A percentile compares a stretch with the other conserved stretches of the same genome.
Conservation (phyloP, 1,140 invertebrate genomes). For the Lutraria rhynchaena region DNA sequence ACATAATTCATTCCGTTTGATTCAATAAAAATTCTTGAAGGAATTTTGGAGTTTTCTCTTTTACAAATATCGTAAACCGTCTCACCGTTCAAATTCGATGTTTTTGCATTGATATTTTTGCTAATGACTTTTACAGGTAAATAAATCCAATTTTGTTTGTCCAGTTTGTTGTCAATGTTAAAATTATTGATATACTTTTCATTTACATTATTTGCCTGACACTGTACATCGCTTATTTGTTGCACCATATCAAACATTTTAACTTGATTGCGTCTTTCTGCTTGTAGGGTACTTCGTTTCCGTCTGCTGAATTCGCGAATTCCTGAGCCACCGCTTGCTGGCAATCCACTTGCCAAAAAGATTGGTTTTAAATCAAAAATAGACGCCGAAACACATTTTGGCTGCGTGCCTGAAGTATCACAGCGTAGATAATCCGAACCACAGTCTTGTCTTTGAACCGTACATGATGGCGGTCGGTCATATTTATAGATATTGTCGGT, state of each 20-base stretch:
- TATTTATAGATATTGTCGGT: conserved; percentile 55
- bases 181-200: conserved; percentile 43
- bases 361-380: conserved; percentile 35
- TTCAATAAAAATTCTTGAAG: conserved; percentile 43
- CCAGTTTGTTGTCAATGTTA: conserved; percentile 16
- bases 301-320: conserved; percentile 6
- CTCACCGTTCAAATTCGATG: neutral
- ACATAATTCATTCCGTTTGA: conserved; percentile 52
- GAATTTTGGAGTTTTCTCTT: neutral
- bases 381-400: conserved; percentile 44
- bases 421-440: conserved; percentile 51
- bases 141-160: conserved; percentile 42
- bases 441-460: conserved; percentile 29
- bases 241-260: conserved; percentile 19
- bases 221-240: neutral
- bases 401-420: conserved; percentile 29
- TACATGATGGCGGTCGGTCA: conserved; percentile 51
- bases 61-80: conserved; percentile 48
- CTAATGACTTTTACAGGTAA: conserved; percentile 38
- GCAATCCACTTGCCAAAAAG: conserved; percentile 16
- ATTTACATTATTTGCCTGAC: conserved; percentile 42
- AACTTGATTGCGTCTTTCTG: neutral
- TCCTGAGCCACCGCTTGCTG: conserved; percentile 25
- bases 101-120: neutral
- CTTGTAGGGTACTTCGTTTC: neutral